Conservation (phyloP, 2,888 invertebrate species). For the Nycteola revayana region DNA sequence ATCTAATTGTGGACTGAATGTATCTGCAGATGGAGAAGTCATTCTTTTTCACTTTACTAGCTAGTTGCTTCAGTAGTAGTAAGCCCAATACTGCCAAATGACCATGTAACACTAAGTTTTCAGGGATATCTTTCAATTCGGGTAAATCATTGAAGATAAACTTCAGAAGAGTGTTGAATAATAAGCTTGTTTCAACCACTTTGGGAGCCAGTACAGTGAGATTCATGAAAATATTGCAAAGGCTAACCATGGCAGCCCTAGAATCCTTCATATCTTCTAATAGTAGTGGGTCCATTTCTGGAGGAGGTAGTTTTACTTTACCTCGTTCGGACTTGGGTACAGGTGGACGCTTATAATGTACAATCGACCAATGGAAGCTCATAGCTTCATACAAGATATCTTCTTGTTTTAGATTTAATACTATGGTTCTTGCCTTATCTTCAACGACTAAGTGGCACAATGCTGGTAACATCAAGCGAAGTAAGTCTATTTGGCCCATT, state of each 20-base stretch:
- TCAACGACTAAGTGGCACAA: slow-evolving; percentile 96
- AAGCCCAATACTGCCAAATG: slow-evolving; percentile 92
- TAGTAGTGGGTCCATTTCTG: slow-evolving; percentile 87
- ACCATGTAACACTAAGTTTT: slow-evolving; percentile 92
- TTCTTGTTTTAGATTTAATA: slow-evolving; percentile 90
- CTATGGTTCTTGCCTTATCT: slow-evolving; percentile 91
- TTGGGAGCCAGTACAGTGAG: slow-evolving; percentile 93
- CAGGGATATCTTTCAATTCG: slow-evolving; percentile 90
- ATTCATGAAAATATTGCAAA: slow-evolving; percentile 96
- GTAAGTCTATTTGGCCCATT: slow-evolving; percentile 85
- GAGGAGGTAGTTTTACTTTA: slow-evolving; percentile 88
- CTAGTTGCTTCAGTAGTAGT: slow-evolving; percentile 90
- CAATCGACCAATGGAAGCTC: slow-evolving; percentile 93
- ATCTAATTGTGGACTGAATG: slow-evolving; percentile 93
- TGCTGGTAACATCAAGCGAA: slow-evolving; percentile 93
- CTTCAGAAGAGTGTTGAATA: slow-evolving; percentile 90
- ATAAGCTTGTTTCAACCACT: slow-evolving; percentile 88
- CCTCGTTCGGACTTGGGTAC: slow-evolving; percentile 90
- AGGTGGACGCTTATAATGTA: slow-evolving; percentile 91
- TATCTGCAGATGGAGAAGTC: slow-evolving; percentile 95
- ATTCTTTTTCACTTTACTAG: slow-evolving; percentile 91
- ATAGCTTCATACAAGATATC: slow-evolving; percentile 90
- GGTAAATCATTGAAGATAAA: slow-evolving; percentile 93
- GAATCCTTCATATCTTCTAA: slow-evolving; percentile 93
- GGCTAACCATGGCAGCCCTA: slow-evolving; percentile 91